A percentile compares a stretch with the other conserved stretches of the same genome.
Evolutionary conservation across 1,140 invertebrate genomes (phyloP).

Genomic region (Formica selysi): DNA sequence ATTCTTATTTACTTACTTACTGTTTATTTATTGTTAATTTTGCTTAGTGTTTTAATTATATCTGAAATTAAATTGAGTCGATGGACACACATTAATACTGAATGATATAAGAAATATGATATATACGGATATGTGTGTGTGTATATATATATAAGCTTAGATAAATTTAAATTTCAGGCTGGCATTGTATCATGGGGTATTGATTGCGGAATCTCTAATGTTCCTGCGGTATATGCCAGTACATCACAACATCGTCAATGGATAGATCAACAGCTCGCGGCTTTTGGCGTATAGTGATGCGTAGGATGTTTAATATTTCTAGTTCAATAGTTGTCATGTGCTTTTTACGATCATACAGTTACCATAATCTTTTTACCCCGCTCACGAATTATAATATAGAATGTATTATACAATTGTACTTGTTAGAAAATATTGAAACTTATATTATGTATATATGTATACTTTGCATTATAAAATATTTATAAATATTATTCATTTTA

Average conservation of each 20-base stretch:
- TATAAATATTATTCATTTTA: too few species aligned
- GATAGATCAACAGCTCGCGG: conserved; percentile 87
- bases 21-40: conserved; percentile 15
- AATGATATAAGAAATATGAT: neutral
- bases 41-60: neutral
- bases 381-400: neutral
- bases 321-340: neutral
- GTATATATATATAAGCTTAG: neutral
- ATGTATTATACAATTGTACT: too few species aligned
- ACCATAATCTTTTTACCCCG: neutral
- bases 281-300: conserved; percentile 71
- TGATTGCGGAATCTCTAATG: conserved; percentile 87
- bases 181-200: conserved; percentile 92
- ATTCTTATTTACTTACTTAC: conserved; percentile 8
- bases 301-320: neutral
- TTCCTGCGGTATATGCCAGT: conserved; percentile 91
- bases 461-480: too few species aligned
- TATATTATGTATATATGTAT: too few species aligned
- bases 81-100: neutral
- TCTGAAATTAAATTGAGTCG: neutral
- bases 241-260: conserved; percentile 88
- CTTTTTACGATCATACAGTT: neutral
- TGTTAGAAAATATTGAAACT: too few species aligned
- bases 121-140: too few species aligned
- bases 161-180: conserved; percentile 83